Percentiles rank a stretch among this genome's conserved stretches.
phyloP scores from a whole-genome alignment of 2,888 invertebrate species.

The Tricholauxania praeusta region DNA sequence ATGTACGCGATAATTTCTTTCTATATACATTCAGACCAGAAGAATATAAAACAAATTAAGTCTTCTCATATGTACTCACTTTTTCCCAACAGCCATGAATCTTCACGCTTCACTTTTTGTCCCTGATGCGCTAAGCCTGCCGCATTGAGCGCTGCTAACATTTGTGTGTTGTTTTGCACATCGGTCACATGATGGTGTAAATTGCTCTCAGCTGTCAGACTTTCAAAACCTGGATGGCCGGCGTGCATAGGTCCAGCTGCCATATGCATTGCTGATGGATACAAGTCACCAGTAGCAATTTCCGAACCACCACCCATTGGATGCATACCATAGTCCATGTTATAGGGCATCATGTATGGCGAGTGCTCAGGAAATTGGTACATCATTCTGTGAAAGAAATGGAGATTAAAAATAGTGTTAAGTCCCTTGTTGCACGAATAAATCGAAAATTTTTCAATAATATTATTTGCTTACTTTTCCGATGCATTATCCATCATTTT shows the following conservation, averaged over 20 bases:
- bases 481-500: slow-evolving; percentile 73
- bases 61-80: slow-evolving; percentile 8
- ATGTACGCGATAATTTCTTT: not conserved
- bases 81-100: slow-evolving; percentile 43
- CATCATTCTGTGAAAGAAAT: slow-evolving; percentile 59
- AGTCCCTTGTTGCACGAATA: not conserved
- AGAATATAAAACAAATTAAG: not conserved
- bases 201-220: slow-evolving; percentile 60
- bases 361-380: slow-evolving; percentile 65
- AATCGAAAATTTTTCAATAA: not conserved
- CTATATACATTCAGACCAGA: not conserved
- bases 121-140: slow-evolving; percentile 50
- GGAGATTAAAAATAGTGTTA: not conserved
- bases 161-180: slow-evolving; percentile 62
- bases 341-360: slow-evolving; percentile 67
- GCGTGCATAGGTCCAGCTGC: slow-evolving; percentile 45
- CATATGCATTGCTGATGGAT: slow-evolving; percentile 60
- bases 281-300: slow-evolving; percentile 60
- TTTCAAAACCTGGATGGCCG: slow-evolving; percentile 59
- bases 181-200: slow-evolving; percentile 63
- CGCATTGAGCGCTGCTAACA: slow-evolving; percentile 61
- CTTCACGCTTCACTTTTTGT: slow-evolving; percentile 66
- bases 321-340: slow-evolving; percentile 65
- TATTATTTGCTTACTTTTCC: slow-evolving; percentile 61
- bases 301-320: slow-evolving; percentile 56